Percentiles rank a stretch among this genome's conserved stretches.
Conservation (phyloP, 1,140 invertebrate genomes). For the Odontomachus brunneus region DNA sequence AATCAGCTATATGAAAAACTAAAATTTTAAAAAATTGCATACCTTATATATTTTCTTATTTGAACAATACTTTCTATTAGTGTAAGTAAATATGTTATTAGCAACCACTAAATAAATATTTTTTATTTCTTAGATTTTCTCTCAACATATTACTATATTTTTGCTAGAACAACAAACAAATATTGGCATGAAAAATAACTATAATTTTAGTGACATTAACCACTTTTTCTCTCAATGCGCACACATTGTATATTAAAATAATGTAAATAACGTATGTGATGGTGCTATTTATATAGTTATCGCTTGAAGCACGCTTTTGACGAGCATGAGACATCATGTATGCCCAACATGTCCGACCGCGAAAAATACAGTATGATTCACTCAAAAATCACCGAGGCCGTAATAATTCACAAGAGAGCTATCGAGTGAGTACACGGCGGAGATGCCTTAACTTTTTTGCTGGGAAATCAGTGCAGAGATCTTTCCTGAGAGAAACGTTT, state of each 20-base stretch:
- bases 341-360: not conserved
- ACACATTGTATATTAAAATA: not conserved
- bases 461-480: not conserved
- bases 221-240: too few species aligned
- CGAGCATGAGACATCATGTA: not conserved
- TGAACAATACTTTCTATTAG: too few species aligned
- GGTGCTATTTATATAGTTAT: not conserved
- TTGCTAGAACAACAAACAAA: too few species aligned
- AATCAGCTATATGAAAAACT: too few species aligned
- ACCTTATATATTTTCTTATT: too few species aligned
- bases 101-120: too few species aligned
- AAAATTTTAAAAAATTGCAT: too few species aligned
- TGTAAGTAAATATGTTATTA: too few species aligned
- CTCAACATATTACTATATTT: too few species aligned
- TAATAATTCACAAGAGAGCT: constrained; percentile 19
- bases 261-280: not conserved
- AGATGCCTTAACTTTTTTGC: not conserved
- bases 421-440: constrained; percentile 18
- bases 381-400: not conserved
- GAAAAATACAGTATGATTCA: constrained; percentile 1
- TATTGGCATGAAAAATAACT: too few species aligned
- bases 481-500: not conserved
- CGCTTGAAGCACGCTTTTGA: constrained; percentile 24
- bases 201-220: too few species aligned
- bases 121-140: too few species aligned